Evolutionary conservation across 2,888 invertebrate genomes (phyloP).

Genomic region (Lasioglossum leucozonium): DNA sequence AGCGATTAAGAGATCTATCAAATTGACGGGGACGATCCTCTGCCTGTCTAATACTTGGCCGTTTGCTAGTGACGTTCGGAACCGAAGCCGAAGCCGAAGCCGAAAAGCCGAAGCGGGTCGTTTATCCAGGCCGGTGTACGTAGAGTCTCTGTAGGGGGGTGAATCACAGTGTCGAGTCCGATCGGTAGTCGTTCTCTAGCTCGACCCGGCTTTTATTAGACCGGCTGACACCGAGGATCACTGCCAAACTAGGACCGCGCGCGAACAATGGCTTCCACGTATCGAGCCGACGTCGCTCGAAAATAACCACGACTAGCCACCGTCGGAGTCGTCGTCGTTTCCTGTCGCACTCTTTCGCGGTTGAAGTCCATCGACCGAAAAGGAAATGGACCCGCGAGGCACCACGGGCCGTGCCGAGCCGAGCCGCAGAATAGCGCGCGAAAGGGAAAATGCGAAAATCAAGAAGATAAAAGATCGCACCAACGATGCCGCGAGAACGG

Average conservation of each 20-base stretch:
- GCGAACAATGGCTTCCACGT: constrained; percentile 78
- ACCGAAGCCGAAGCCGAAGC: background rate
- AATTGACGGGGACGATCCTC: constrained; percentile 33
- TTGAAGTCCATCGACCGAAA: constrained; percentile 40
- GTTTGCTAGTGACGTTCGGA: constrained; percentile 18
- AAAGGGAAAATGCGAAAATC: constrained; percentile 5
- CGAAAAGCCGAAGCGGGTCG: constrained; percentile 37
- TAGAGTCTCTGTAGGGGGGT: constrained; percentile 36
- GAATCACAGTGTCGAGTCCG: constrained; percentile 64
- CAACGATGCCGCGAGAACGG: background rate
- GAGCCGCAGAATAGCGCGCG: background rate
- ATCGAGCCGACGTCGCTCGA: constrained; percentile 66
- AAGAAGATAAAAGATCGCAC: constrained; percentile 2
- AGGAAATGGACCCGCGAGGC: constrained; percentile 31
- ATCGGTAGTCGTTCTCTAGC: constrained; percentile 70
- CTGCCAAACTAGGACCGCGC: constrained; percentile 79
- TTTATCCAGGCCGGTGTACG: constrained; percentile 53
- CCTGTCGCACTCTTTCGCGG: constrained; percentile 62
- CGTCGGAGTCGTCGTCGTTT: constrained; percentile 40
- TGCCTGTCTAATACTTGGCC: constrained; percentile 6
- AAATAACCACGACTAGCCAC: constrained; percentile 70
- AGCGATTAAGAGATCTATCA: constrained; percentile 39
- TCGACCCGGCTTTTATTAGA: constrained; percentile 76
- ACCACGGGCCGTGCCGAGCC: background rate
- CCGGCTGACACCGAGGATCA: constrained; percentile 76